Evolutionary conservation across 2,113 vertebrate species (phyloP), one percentile per base, ranked within the genome.

Genomic region (Ranitomeya imitator): DNA sequence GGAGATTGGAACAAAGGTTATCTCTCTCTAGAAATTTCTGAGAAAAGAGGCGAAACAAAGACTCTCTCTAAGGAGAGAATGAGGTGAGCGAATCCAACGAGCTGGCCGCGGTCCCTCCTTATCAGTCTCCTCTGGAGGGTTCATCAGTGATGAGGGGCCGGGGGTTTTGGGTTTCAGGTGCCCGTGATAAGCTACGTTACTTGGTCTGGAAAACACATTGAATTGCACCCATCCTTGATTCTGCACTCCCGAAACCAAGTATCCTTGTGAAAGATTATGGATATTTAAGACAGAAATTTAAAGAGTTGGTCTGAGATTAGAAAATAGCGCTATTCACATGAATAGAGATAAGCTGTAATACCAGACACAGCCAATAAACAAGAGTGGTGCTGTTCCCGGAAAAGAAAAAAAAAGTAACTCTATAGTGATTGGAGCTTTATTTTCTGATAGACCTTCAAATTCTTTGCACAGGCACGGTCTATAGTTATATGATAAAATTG

Each of bases 91-190:
- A 63, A 19, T 11, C 71, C 19, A 5, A 37, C 6, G 23, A 79
- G 76, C 45, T 67, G 85, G 77, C 85, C 14, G 60, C 59, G 6
- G 21, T 52, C 61, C 60, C 79, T 19, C 51, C 85, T 86, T 80
- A 86, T 86, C 85, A 23, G 51, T 26, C 14, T 86, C 76, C 61
- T 19, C 37, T 54, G 61, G 61, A 79, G 85, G n/a, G 84, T 13
- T 80, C 21, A 13, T 9, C 14, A 13, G 51, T 26, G 61, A 69
- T 80, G 45, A 80, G 45, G 52, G 9, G 37, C 63, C 15, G 76
- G 7, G 37, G 85, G 85, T 79, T 63, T 86, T 79, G 57, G 59
- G 54, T 86, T 86, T 79, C 85, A 65, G 76, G 45, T 52, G 55
- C 10, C 85, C 65, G 21, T 67, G 63, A 67, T 52, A 80, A 45